Evolutionary conservation across 2,888 invertebrate genomes (phyloP).

Genomic region (Allophyes oxyacanthae): DNA sequence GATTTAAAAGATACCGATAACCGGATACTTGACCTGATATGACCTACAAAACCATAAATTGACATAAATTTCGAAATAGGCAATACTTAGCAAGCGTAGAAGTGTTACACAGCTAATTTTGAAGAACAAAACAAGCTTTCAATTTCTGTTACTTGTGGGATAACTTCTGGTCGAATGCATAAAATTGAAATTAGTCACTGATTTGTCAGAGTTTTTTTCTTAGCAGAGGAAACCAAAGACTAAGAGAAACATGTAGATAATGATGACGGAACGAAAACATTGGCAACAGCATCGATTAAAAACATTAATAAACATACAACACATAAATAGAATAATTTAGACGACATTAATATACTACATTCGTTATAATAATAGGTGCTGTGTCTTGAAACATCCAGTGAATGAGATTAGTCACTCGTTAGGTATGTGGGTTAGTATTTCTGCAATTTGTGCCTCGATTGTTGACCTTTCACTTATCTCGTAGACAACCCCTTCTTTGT

Average conservation of each 20-base stretch:
- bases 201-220: slow-evolving; percentile 40
- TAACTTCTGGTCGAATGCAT: slow-evolving; percentile 27
- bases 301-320: slow-evolving; percentile 14
- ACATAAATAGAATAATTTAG: slow-evolving; percentile 18
- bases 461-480: slow-evolving; percentile 55
- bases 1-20: slow-evolving; percentile 50
- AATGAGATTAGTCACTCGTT: slow-evolving; percentile 50
- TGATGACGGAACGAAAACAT: slow-evolving; percentile 4
- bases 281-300: slow-evolving; percentile 14
- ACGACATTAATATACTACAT: slow-evolving; percentile 31
- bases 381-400: slow-evolving; percentile 40
- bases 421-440: slow-evolving; percentile 54
- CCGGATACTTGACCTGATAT: slow-evolving; percentile 36
- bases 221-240: slow-evolving; percentile 11
- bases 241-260: slow-evolving; percentile 5
- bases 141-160: slow-evolving; percentile 29
- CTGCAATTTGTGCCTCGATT: slow-evolving; percentile 43
- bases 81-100: slow-evolving; percentile 29
- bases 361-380: slow-evolving; percentile 41
- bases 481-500: slow-evolving; percentile 40
- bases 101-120: slow-evolving; percentile 28
- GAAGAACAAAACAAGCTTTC: slow-evolving; percentile 31
- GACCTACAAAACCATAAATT: slow-evolving; percentile 47
- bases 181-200: slow-evolving; percentile 41
- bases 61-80: slow-evolving; percentile 46